These are phyloP conservation scores for Meghimatium bilineatum DNA, from an alignment of 2,888 invertebrate species.

Conservation along the genomic window DNA sequence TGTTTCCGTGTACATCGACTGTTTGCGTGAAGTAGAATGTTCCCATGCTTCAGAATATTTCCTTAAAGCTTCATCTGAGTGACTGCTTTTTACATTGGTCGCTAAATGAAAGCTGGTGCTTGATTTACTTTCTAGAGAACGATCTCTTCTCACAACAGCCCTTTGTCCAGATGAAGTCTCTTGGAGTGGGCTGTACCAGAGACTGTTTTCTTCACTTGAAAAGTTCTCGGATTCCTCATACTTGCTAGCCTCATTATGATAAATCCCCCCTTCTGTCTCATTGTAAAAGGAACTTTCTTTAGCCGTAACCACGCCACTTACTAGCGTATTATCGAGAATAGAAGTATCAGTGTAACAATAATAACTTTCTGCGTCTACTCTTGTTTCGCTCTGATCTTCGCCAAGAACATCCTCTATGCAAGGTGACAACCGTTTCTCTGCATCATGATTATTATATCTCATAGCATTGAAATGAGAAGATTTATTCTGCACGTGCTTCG, in stretches of 20 bases:
- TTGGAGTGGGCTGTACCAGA: constrained; percentile 19
- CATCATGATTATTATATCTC: neutral
- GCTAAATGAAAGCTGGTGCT: constrained; percentile 32
- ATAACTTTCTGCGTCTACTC: neutral
- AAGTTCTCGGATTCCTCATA: neutral
- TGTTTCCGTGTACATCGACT: constrained; percentile 21
- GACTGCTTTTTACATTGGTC: constrained; percentile 29
- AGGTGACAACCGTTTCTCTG: neutral
- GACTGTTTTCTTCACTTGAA: neutral
- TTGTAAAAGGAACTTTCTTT: neutral
- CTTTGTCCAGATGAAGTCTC: neutral
- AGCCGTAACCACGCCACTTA: neutral
- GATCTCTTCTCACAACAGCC: constrained; percentile 6
- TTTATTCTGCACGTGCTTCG: neutral
- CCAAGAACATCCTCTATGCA: neutral
- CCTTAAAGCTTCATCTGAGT: constrained; percentile 33
- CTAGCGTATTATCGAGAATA: no score
- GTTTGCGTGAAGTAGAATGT: neutral
- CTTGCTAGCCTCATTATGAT: neutral
- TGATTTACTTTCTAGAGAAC: constrained; percentile 39
- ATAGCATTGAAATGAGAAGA: neutral
- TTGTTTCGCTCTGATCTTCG: neutral
- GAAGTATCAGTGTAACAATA: neutral
- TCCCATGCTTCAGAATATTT: neutral
- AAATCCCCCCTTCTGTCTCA: neutral